Conservation (phyloP, 2,797 vertebrate species). For the Poliocrania exsul region DNA sequence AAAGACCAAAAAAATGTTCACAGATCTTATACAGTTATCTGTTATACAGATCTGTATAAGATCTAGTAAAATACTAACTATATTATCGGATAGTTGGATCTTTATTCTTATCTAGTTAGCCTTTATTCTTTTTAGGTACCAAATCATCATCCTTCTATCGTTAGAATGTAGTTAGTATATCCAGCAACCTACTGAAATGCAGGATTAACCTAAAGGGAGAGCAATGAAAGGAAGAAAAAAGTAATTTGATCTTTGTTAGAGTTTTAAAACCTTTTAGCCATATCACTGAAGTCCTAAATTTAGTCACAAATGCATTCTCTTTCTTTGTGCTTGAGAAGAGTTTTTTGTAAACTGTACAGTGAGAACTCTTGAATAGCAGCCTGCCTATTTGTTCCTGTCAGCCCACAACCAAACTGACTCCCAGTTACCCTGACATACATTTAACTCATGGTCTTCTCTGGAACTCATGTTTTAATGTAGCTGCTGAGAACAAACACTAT, state of each 20-base stretch:
- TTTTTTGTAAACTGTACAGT: background rate
- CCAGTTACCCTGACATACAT: background rate
- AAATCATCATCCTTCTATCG: background rate
- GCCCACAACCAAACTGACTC: rapidly evolving
- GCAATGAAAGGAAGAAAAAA: background rate
- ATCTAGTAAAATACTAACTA: background rate
- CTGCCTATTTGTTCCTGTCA: background rate
- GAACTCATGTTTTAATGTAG: background rate
- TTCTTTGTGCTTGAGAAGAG: background rate
- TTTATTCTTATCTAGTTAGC: background rate
- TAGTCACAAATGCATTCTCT: background rate
- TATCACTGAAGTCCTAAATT: background rate
- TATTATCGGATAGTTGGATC: background rate
- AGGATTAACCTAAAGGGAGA: background rate
- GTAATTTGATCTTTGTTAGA: background rate
- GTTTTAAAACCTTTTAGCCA: background rate
- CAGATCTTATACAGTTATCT: too few relatives aligned
- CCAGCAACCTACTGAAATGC: background rate
- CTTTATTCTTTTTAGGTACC: background rate
- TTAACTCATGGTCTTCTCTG: background rate
- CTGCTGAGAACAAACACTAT: background rate
- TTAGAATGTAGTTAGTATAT: background rate
- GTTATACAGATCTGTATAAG: too few relatives aligned
- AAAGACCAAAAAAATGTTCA: background rate
- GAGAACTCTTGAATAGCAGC: background rate